These are phyloP conservation scores for Galeopsomyia nigrocyanea DNA, from an alignment of 2,888 invertebrate genomes.

Conservation along the genomic window DNA sequence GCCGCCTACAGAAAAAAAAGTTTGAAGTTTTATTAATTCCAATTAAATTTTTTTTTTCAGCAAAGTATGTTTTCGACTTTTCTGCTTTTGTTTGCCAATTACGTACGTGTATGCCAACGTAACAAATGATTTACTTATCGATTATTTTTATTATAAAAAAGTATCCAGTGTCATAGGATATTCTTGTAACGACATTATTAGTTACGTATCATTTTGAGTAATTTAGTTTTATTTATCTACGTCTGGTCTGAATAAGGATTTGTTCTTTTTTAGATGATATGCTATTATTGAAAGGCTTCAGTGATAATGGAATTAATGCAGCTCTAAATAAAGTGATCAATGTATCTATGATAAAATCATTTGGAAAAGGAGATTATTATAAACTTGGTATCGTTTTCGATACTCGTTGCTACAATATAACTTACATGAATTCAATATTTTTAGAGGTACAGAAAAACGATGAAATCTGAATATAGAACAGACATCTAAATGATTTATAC, in stretches of 20 bases:
- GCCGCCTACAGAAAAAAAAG: too few species aligned
- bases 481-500: not conserved
- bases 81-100: too few species aligned
- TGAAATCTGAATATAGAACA: not conserved
- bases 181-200: conserved; percentile 9
- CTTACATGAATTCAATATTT: conserved; percentile 4
- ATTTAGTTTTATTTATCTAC: too few species aligned
- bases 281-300: conserved; percentile 23
- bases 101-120: not conserved
- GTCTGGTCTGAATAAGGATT: too few species aligned
- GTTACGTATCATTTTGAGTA: not conserved
- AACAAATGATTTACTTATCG: conserved; percentile 24
- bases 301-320: conserved; percentile 8
- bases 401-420: conserved; percentile 8
- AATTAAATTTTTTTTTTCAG: not conserved
- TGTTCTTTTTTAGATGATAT: conserved; percentile 18
- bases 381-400: conserved; percentile 39
- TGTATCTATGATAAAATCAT: conserved; percentile 9
- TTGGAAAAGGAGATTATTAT: conserved; percentile 10
- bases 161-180: conserved; percentile 16
- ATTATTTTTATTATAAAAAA: conserved; percentile 35
- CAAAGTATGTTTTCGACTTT: too few species aligned
- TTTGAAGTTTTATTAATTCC: too few species aligned
- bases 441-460: not conserved
- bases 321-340: not conserved